Percentiles rank a stretch among this genome's conserved stretches.
Conservation (phyloP, 2,113 vertebrate genomes). For the Lontra canadensis region DNA sequence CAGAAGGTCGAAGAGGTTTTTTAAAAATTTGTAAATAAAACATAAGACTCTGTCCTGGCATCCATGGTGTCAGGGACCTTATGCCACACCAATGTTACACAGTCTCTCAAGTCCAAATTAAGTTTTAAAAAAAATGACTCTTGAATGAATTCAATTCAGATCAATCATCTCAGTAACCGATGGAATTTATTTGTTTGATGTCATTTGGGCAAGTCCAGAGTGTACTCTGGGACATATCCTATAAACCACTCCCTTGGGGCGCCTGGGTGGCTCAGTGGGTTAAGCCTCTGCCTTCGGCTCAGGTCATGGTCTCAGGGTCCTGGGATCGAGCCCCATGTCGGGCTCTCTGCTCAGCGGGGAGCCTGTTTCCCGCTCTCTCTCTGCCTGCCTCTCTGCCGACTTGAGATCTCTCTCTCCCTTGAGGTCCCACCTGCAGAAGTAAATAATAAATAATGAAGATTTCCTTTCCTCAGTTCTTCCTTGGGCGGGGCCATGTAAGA, state of each 20-base stretch:
- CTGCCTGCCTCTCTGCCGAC: too few species aligned
- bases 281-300: too few species aligned
- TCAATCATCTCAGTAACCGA: not conserved
- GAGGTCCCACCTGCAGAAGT: not conserved
- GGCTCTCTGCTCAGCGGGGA: too few species aligned
- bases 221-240: not conserved
- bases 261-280: too few species aligned
- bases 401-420: not conserved
- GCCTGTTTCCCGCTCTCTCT: too few species aligned
- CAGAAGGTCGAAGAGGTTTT: not conserved
- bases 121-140: not conserved
- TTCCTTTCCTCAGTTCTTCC: not conserved
- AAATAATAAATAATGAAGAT: not conserved
- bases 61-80: rapidly evolving
- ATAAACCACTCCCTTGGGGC: too few species aligned
- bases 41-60: not conserved
- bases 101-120: not conserved
- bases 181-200: not conserved
- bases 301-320: too few species aligned
- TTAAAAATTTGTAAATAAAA: not conserved
- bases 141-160: not conserved
- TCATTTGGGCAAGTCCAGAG: not conserved
- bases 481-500: not conserved
- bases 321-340: rapidly evolving
- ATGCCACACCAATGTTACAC: not conserved